A percentile compares a stretch with the other conserved stretches of the same genome.
Evolutionary conservation across 1,140 invertebrate genomes (phyloP).

Genomic region (Leptinotarsa defecta): DNA sequence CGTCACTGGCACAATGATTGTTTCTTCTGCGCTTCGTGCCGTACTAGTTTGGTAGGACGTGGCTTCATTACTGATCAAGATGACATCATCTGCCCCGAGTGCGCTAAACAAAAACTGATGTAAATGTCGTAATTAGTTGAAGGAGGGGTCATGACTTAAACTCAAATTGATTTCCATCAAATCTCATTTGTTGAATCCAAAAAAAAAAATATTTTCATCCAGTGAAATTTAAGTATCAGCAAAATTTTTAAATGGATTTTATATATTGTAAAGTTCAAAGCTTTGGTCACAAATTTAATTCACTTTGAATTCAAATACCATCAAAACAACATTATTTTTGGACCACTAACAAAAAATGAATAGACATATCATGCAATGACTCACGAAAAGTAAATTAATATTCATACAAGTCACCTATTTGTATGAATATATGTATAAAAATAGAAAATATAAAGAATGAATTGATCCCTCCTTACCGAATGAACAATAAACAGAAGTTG

Average conservation of each 20-base stretch:
- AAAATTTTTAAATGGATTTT: not conserved
- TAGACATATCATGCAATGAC: slow-evolving; percentile 29
- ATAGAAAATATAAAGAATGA: not conserved
- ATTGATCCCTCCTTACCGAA: not conserved
- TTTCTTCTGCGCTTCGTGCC: slow-evolving; percentile 96
- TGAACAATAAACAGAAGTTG: not conserved
- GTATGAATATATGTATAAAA: not conserved
- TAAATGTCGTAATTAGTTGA: slow-evolving; percentile 58
- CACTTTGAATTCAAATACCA: too few species aligned
- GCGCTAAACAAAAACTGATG: slow-evolving; percentile 94
- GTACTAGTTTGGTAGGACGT: slow-evolving; percentile 92
- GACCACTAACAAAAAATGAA: slow-evolving; percentile 16
- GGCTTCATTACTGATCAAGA: slow-evolving; percentile 98
- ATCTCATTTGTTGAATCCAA: slow-evolving; percentile 13
- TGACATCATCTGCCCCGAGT: slow-evolving; percentile 98
- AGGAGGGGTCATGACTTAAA: not conserved
- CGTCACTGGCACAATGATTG: slow-evolving; percentile 99
- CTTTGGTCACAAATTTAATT: too few species aligned
- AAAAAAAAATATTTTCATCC: not conserved
- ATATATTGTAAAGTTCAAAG: too few species aligned
- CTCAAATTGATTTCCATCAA: slow-evolving; percentile 14
- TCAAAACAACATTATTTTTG: too few species aligned
- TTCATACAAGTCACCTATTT: not conserved
- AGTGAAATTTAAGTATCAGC: not conserved
- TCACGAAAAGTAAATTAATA: slow-evolving; percentile 9